These are phyloP conservation scores for Hycleus phaleratus DNA, from an alignment of 1,140 invertebrate genomes.

Conservation along the genomic window DNA sequence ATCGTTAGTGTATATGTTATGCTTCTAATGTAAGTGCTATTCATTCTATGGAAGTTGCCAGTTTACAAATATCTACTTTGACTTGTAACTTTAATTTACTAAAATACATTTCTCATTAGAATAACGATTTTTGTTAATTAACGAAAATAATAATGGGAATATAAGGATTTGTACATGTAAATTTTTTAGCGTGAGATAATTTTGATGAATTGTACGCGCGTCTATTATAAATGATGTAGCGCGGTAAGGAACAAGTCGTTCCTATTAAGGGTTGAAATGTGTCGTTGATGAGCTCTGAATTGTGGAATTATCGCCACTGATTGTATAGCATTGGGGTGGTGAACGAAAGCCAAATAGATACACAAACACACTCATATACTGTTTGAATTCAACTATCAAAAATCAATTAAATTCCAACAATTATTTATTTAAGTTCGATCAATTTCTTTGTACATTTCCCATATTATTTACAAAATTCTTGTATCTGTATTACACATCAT, in stretches of 20 bases:
- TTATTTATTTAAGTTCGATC: too few species aligned
- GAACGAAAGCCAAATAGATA: background rate
- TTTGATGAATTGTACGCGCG: constrained; percentile 9
- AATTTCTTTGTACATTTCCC: too few species aligned
- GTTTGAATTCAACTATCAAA: too few species aligned
- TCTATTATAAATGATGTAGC: constrained; percentile 5
- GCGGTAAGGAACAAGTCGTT: constrained; percentile 32
- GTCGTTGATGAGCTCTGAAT: constrained; percentile 38
- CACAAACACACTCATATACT: too few species aligned
- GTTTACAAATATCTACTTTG: too few species aligned
- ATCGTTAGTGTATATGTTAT: constrained; percentile 10
- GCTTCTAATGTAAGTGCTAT: background rate
- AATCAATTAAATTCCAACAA: too few species aligned
- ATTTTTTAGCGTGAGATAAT: constrained; percentile 8
- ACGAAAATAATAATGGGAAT: too few species aligned
- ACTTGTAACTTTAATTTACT: too few species aligned
- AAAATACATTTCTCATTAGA: too few species aligned
- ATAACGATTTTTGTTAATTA: too few species aligned
- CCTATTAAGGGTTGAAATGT: constrained; percentile 37
- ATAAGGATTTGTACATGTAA: background rate
- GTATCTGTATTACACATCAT: constrained; percentile 8
- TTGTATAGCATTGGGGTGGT: constrained; percentile 24
- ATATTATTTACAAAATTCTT: too few species aligned
- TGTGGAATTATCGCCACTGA: constrained; percentile 38
- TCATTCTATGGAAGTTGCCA: background rate